phyloP scores from a whole-genome alignment of 2,113 vertebrate genomes.

The Syngnathus scovelli region DNA sequence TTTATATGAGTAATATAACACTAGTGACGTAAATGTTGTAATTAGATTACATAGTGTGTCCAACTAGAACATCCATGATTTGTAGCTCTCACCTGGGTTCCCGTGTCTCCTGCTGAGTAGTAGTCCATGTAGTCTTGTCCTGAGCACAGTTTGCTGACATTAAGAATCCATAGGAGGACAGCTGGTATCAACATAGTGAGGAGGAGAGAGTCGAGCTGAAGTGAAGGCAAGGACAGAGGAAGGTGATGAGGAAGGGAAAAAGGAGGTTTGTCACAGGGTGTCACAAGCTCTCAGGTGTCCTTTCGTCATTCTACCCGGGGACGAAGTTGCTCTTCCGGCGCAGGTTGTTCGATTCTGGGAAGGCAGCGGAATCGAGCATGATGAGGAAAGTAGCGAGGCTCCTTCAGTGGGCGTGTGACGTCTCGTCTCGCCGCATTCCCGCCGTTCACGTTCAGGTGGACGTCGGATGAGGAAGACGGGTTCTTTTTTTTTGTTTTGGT shows the following conservation, averaged over 20 bases:
- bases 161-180: conserved; percentile 64
- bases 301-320: conserved; percentile 59
- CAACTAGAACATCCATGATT: background rate
- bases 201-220: conserved; percentile 26
- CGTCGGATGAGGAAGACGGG: background rate
- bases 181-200: conserved; percentile 68
- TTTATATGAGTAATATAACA: no score
- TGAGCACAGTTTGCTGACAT: conserved; percentile 51
- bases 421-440: conserved; percentile 30
- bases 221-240: conserved; percentile 26
- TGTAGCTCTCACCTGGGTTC: conserved; percentile 50
- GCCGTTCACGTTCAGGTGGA: conserved; percentile 7
- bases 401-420: conserved; percentile 30
- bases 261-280: conserved; percentile 31
- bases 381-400: conserved; percentile 35
- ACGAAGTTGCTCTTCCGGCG: conserved; percentile 59
- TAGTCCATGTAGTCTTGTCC: conserved; percentile 57
- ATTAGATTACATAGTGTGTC: background rate
- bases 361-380: conserved; percentile 55
- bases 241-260: background rate
- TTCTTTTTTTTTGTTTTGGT: background rate
- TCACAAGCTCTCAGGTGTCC: conserved; percentile 18
- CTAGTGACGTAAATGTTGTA: no score
- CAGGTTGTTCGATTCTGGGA: conserved; percentile 44
- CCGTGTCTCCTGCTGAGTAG: conserved; percentile 53